Percentiles rank a stretch among this genome's conserved stretches.
Conservation (phyloP, 2,797 vertebrate species). For the Chrosomus eos region DNA sequence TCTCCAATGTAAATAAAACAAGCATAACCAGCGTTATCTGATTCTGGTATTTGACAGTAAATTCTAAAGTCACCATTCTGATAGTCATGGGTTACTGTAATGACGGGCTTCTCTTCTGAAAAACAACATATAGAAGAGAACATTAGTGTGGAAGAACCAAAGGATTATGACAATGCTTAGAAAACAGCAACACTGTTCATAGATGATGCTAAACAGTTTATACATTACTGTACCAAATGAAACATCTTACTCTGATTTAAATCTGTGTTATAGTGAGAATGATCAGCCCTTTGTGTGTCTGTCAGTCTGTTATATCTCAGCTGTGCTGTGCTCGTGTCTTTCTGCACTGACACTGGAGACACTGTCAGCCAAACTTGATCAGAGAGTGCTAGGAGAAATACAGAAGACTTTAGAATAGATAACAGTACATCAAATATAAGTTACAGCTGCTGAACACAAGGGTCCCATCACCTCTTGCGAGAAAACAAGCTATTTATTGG, state of each 20-base stretch:
- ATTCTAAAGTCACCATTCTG: neutral
- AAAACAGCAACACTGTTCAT: neutral
- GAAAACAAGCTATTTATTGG: neutral
- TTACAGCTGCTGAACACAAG: neutral
- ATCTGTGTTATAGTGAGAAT: neutral
- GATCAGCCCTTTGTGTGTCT: neutral
- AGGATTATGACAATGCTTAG: neutral
- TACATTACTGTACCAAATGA: neutral
- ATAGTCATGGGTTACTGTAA: neutral
- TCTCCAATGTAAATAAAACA: conserved; percentile 9
- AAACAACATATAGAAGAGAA: neutral
- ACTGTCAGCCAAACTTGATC: neutral
- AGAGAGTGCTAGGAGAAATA: neutral
- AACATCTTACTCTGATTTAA: neutral
- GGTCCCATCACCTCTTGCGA: neutral
- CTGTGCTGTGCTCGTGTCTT: neutral
- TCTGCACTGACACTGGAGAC: neutral
- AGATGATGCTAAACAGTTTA: neutral
- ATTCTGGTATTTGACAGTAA: conserved; percentile 6
- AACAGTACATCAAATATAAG: neutral
- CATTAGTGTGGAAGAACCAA: neutral
- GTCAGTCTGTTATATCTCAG: neutral
- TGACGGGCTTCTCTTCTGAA: neutral
- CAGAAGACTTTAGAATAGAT: neutral
- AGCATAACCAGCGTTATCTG: neutral